phyloP scores from a whole-genome alignment of 2,888 invertebrate species.

The Scaptomyza caliginosa region DNA sequence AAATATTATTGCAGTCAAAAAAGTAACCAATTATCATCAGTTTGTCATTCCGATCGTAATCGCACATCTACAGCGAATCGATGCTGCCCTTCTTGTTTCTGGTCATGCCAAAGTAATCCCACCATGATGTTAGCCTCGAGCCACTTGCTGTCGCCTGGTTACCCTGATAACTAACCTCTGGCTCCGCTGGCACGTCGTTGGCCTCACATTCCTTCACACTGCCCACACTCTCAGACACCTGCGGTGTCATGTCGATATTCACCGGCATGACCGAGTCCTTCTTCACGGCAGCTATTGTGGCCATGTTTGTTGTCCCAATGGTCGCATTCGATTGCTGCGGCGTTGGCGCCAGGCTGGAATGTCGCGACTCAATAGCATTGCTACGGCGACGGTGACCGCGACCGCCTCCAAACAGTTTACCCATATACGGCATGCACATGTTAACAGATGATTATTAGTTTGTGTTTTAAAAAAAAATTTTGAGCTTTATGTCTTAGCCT shows the following conservation, averaged over 20 bases:
- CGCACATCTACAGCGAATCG: conserved; percentile 31
- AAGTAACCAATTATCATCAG: too few relatives aligned
- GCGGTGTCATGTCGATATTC: background rate
- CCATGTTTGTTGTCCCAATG: conserved; percentile 3
- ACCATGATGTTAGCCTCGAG: conserved; percentile 35
- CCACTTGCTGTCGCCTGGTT: too few relatives aligned
- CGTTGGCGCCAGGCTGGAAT: conserved; percentile 40
- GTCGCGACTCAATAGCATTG: conserved; percentile 18
- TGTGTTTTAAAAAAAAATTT: conserved; percentile 10
- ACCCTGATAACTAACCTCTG: background rate
- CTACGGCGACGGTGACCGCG: conserved; percentile 16
- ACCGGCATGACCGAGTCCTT: background rate
- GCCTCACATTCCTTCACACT: background rate
- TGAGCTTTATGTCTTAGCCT: background rate
- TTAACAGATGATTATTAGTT: conserved; percentile 10
- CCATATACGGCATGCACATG: conserved; percentile 62
- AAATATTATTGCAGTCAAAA: too few relatives aligned
- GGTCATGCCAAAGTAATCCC: conserved; percentile 50
- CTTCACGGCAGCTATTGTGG: background rate
- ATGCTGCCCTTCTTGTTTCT: conserved; percentile 38
- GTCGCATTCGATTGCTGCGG: conserved; percentile 44
- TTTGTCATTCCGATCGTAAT: too few relatives aligned
- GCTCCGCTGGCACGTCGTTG: background rate
- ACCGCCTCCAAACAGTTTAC: conserved; percentile 45
- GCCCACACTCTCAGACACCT: background rate